Evolutionary conservation across 2,888 invertebrate genomes (phyloP), one percentile per base, ranked within the genome.

Genomic region (Cordylochernes scorpioides): DNA sequence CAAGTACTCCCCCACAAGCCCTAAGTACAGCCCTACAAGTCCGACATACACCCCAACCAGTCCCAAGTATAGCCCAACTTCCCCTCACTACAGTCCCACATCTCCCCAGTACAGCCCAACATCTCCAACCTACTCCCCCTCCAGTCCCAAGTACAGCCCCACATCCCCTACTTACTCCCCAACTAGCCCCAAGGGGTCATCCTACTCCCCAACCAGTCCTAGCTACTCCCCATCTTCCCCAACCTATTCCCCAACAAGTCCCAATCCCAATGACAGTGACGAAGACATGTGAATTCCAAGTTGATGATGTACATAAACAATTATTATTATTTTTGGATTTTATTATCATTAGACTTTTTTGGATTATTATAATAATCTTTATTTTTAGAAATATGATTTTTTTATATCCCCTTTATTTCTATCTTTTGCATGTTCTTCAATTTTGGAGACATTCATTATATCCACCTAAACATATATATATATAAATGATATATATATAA

Each of bases 61-160:
- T 26, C 52, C 55, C 3, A 46, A 47, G 8, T 58, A 59, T 41
- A 65, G 66, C 3, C 67, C 69, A 2, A 73, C 75, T 0, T 71
- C 71, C 36, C 82, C 80, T 0, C 70, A 45, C 22, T 60, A 59
- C 36, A 49, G 50, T 9, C 59, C 60, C 5, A 54, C 55, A 1
- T 12, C 58, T 57, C n/a, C 54, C 52, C 1, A 54, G 1, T 63
- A 63, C 35, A 65, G 67, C 2, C 67, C 69, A 2, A 73, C 75
- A 1, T 48, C 48, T 14, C 80, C 80, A 1, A 70, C 68, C 29
- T 80, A 78, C 51, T 73, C 75, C 1, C 82, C 82, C 0, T 56
- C 52, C 0, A 72, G 68, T 41, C 71, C 71, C 0, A 58, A 54
- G 29, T 68, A 61, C 39, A 52, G 57, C 42, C 47, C 52, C 28